phyloP scores from a whole-genome alignment of 2,888 invertebrate genomes.

The Mesorhabditis belari region DNA sequence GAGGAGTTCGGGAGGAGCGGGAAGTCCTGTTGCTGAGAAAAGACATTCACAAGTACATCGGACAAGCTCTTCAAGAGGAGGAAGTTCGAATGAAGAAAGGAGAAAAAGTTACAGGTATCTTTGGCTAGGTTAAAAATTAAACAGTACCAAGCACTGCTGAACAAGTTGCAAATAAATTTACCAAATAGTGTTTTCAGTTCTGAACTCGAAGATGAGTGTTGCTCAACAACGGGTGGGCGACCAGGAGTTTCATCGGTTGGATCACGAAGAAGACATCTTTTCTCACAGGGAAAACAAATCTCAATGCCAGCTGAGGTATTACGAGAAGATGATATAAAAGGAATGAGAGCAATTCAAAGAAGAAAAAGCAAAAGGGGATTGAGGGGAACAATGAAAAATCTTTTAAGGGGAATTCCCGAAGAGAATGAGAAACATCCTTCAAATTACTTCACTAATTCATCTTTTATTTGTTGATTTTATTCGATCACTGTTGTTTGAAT shows the following conservation, averaged over 20 bases:
- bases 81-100: background rate
- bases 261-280: constrained; percentile 28
- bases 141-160: no score
- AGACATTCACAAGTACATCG: background rate
- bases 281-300: constrained; percentile 26
- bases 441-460: no score
- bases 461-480: no score
- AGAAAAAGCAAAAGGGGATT: no score
- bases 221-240: constrained; percentile 10
- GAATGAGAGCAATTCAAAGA: no score
- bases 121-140: no score
- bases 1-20: background rate
- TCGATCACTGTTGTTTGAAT: no score
- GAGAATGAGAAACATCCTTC: no score
- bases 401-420: no score
- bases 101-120: background rate
- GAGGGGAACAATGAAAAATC: no score
- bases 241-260: constrained; percentile 28
- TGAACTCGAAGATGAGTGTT: background rate
- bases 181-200: background rate
- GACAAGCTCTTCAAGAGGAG: background rate
- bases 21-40: constrained; percentile 5
- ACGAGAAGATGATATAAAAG: no score
- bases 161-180: background rate
- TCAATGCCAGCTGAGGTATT: constrained; percentile 30